phyloP scores from a whole-genome alignment of 2,113 vertebrate species.

The Glaucomys volans region DNA sequence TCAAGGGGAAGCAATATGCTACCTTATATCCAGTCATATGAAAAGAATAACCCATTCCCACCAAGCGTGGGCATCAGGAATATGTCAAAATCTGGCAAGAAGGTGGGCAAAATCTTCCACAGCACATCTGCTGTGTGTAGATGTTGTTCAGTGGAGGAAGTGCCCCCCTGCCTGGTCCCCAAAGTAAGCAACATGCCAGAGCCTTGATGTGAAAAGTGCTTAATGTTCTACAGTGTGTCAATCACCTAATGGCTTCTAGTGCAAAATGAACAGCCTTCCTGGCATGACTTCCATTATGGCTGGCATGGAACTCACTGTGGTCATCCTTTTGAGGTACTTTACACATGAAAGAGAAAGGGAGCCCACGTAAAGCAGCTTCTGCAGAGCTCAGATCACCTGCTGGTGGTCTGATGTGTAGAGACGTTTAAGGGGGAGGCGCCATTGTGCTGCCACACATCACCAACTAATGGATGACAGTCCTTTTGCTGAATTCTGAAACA shows the following conservation, averaged over 20 bases:
- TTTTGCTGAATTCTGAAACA: not conserved
- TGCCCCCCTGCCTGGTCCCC: rapidly evolving
- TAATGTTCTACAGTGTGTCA: not conserved
- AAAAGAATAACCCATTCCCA: not conserved
- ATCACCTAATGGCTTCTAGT: not conserved
- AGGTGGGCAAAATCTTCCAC: not conserved
- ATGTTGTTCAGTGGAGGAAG: not conserved
- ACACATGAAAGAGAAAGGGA: not conserved
- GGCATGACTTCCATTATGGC: rapidly evolving
- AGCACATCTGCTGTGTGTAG: rapidly evolving
- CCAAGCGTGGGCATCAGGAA: not conserved
- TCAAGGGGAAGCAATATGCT: not conserved
- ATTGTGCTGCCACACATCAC: rapidly evolving
- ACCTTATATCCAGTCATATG: not conserved
- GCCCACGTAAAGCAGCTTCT: rapidly evolving
- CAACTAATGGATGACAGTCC: not conserved
- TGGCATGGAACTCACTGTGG: not conserved
- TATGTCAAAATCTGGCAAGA: not conserved
- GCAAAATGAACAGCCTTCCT: not conserved
- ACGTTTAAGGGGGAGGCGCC: rapidly evolving
- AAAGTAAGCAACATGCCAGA: not conserved
- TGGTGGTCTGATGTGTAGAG: not conserved
- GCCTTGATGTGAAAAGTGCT: not conserved
- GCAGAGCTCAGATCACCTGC: not conserved
- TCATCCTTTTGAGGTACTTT: not conserved